phyloP scores from a whole-genome alignment of 2,888 invertebrate genomes.

The Nephrotoma flavescens region DNA sequence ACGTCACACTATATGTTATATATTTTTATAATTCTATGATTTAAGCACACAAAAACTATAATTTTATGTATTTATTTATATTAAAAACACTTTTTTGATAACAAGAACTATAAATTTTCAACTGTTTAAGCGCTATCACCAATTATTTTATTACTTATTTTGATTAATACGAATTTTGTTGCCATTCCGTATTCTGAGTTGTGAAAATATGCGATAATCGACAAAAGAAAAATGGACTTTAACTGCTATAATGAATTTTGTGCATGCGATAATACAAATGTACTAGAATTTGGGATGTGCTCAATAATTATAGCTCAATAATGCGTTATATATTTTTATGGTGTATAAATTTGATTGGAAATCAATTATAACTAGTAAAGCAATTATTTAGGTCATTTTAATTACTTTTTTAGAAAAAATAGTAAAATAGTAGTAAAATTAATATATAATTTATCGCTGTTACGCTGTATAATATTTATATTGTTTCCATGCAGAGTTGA shows the following conservation, averaged over 20 bases:
- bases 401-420: background rate
- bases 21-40: background rate
- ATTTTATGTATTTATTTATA: background rate
- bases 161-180: background rate
- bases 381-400: too few relatives aligned
- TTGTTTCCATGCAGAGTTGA: too few relatives aligned
- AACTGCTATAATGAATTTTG: background rate
- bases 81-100: background rate
- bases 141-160: background rate
- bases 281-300: background rate
- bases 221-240: background rate
- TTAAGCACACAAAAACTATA: background rate
- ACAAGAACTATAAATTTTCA: background rate
- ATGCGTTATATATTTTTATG: too few relatives aligned
- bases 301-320: background rate
- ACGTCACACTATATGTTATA: background rate
- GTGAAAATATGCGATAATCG: background rate
- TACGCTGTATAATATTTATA: too few relatives aligned
- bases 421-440: too few relatives aligned
- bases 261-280: background rate
- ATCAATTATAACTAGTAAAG: too few relatives aligned
- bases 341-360: too few relatives aligned
- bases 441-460: too few relatives aligned
- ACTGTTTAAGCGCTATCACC: background rate
- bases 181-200: background rate